These are phyloP conservation scores for Chaetoderma sp. DNA, from an alignment of 2,888 invertebrate species.

Conservation along the genomic window DNA sequence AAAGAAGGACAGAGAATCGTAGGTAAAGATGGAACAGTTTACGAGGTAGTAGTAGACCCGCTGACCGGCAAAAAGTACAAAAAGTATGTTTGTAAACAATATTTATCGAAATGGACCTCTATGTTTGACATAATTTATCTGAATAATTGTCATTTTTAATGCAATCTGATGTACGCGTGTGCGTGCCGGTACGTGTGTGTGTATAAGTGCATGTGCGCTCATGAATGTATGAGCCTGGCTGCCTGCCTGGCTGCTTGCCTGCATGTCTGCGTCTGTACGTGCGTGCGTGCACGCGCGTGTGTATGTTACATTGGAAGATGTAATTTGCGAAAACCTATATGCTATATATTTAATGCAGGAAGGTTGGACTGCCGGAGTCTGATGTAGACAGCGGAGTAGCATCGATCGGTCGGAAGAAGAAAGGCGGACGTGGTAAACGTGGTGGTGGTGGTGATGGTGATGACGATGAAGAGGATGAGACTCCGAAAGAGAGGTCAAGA, in stretches of 20 bases:
- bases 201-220: no score
- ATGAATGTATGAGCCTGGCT: no score
- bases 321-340: no score
- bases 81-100: no score
- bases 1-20: conserved; percentile 56
- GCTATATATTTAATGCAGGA: conserved; percentile 44
- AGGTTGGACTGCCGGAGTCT: conserved; percentile 51
- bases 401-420: conserved; percentile 46
- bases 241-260: no score
- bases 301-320: no score
- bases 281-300: no score
- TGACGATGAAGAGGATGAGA: conserved; percentile 42
- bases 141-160: no score
- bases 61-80: conserved; percentile 68
- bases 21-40: conserved; percentile 64
- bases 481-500: conserved; percentile 40
- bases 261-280: no score
- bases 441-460: conserved; percentile 29
- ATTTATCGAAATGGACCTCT: not conserved
- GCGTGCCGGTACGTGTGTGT: no score
- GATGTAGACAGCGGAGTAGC: conserved; percentile 55
- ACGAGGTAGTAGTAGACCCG: conserved; percentile 65
- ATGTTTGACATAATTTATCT: no score
- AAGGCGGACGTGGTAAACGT: conserved; percentile 41
- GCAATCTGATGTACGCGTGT: no score